Evolutionary conservation across 2,113 vertebrate genomes (phyloP).

Genomic region (Melierax canorus): DNA sequence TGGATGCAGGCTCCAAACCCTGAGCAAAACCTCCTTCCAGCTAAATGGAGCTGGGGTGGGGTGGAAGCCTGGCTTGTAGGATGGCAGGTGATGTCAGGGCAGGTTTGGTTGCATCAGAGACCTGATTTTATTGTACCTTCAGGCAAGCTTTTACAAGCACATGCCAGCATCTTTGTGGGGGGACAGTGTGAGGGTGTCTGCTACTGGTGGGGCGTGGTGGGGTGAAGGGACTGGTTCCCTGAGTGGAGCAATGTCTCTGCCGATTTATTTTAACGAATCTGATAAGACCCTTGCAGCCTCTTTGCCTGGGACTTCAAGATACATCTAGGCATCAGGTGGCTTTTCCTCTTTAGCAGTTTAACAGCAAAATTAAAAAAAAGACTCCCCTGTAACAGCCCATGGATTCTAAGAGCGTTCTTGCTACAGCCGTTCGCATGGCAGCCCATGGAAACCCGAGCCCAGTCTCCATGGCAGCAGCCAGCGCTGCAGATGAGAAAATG

Average conservation of each 20-base stretch:
- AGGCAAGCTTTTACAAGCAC: neutral
- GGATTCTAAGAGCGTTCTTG: neutral
- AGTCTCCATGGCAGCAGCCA: neutral
- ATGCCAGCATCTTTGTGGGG: neutral
- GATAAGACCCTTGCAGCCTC: neutral
- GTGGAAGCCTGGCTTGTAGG: neutral
- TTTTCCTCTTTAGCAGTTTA: neutral
- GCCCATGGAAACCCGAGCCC: neutral
- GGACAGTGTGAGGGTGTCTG: neutral
- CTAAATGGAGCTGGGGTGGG: accelerated
- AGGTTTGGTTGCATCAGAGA: neutral
- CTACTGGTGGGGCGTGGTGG: neutral
- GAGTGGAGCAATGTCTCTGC: accelerated
- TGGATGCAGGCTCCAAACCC: neutral
- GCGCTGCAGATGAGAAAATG: neutral
- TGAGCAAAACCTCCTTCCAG: neutral
- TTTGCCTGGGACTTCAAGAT: neutral
- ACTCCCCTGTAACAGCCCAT: neutral
- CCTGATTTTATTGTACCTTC: neutral
- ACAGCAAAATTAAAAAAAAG: neutral
- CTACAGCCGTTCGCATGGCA: neutral
- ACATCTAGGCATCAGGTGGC: no score
- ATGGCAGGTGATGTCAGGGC: neutral
- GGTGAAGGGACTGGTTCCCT: neutral
- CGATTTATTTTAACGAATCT: neutral